Percentiles rank a stretch among this genome's conserved stretches.
Evolutionary conservation across 2,113 vertebrate genomes (phyloP).

Genomic region (Mandrillus leucophaeus): DNA sequence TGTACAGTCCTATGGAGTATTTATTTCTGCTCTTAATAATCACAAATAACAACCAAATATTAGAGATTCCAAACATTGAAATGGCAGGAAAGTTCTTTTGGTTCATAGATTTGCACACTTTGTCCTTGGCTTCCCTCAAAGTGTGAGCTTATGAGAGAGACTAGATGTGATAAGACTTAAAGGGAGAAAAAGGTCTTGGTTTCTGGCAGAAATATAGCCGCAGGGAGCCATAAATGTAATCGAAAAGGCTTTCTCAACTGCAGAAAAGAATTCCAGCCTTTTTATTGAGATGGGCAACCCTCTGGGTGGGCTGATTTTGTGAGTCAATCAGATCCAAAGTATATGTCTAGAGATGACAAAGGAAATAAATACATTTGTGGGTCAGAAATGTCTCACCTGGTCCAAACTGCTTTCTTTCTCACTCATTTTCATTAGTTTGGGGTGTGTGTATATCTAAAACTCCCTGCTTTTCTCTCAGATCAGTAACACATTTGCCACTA

Average conservation of each 20-base stretch:
- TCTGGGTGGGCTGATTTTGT: slow-evolving; percentile 49
- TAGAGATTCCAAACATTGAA: slow-evolving; percentile 36
- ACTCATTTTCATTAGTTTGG: slow-evolving; percentile 11
- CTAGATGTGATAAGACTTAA: slow-evolving; percentile 57
- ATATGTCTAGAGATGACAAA: slow-evolving; percentile 27
- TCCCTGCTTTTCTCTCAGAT: neutral
- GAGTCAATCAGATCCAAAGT: slow-evolving; percentile 14
- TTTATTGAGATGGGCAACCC: neutral
- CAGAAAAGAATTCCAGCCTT: slow-evolving; percentile 52
- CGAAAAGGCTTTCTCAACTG: slow-evolving; percentile 45
- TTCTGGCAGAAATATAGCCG: slow-evolving; percentile 50
- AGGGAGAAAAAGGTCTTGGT: slow-evolving; percentile 40
- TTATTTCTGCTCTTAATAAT: neutral
- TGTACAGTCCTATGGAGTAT: neutral
- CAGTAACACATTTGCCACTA: neutral
- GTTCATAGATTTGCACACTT: slow-evolving; percentile 31
- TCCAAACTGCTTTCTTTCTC: slow-evolving; percentile 21
- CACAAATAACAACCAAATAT: slow-evolving; percentile 40
- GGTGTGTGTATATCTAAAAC: neutral
- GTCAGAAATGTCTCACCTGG: slow-evolving; percentile 39
- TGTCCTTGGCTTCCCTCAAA: slow-evolving; percentile 57
- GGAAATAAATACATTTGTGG: slow-evolving; percentile 45
- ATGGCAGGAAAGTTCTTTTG: slow-evolving; percentile 6
- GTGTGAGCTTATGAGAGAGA: slow-evolving; percentile 36
- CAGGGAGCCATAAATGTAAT: slow-evolving; percentile 48